Percentiles rank a stretch among this genome's conserved stretches.
Conservation (phyloP, 2,113 vertebrate species). For the Clarias gariepinus region DNA sequence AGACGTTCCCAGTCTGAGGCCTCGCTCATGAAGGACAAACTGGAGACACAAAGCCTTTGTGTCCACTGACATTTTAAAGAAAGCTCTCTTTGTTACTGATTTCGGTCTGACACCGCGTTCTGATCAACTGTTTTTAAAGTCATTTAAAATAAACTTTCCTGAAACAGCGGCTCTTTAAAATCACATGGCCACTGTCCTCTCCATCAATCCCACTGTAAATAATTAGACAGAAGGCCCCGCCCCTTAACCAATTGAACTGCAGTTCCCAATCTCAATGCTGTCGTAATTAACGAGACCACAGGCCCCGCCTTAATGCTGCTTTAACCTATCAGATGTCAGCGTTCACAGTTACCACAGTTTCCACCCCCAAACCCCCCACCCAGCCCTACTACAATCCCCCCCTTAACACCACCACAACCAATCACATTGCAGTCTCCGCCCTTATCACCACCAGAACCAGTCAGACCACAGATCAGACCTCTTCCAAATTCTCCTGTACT, state of each 20-base stretch:
- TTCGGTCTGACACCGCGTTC: not conserved
- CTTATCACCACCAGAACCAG: too few species aligned
- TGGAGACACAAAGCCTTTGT: slow-evolving; percentile 1
- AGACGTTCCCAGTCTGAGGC: not conserved
- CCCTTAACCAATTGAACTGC: not conserved
- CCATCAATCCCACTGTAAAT: not conserved
- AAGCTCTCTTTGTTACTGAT: not conserved
- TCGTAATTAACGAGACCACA: not conserved
- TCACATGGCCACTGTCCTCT: not conserved
- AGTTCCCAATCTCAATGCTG: not conserved
- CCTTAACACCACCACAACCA: too few species aligned
- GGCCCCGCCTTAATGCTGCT: not conserved
- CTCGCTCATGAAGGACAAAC: not conserved
- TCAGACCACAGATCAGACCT: too few species aligned
- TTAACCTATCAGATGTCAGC: not conserved
- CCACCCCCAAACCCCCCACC: not conserved
- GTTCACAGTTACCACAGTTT: not conserved
- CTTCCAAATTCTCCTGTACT: too few species aligned
- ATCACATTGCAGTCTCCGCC: too few species aligned
- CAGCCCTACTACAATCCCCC: too few species aligned
- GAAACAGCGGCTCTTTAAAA: not conserved
- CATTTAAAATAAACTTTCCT: too few species aligned
- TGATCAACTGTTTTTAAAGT: not conserved
- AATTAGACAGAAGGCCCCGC: not conserved
- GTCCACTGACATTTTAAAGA: not conserved